Percentiles rank a stretch among this genome's conserved stretches.
Evolutionary conservation across 2,888 invertebrate genomes (phyloP).

Genomic region (Brachyopa scutellaris): DNA sequence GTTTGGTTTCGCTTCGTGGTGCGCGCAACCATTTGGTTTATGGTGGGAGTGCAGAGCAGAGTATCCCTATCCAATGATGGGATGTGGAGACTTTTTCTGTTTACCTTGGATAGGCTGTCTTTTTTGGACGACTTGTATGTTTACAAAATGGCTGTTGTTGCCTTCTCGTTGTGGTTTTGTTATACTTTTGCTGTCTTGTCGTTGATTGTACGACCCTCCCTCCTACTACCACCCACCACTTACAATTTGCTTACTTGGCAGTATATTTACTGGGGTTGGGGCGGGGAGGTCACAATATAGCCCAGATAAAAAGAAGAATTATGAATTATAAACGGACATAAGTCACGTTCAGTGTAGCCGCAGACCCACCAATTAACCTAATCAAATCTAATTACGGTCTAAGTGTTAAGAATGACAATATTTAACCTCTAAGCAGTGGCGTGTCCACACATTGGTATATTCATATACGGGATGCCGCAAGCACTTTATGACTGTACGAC

Average conservation of each 20-base stretch:
- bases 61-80: conserved; percentile 68
- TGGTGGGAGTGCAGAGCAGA: conserved; percentile 43
- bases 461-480: conserved; percentile 45
- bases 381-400: conserved; percentile 75
- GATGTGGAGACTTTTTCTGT: conserved; percentile 72
- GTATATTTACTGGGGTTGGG: conserved; percentile 33
- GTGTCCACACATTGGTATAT: conserved; percentile 65
- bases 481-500: conserved; percentile 39
- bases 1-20: conserved; percentile 60
- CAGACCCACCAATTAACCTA: conserved; percentile 72
- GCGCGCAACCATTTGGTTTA: conserved; percentile 63
- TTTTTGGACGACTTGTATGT: conserved; percentile 63
- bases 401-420: conserved; percentile 76
- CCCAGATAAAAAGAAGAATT: conserved; percentile 64
- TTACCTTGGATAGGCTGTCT: conserved; percentile 70
- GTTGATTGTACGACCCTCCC: conserved; percentile 16
- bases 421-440: conserved; percentile 74
- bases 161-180: conserved; percentile 64
- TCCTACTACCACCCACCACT: background rate
- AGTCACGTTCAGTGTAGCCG: conserved; percentile 65
- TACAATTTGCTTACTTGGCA: conserved; percentile 64
- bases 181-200: too few species aligned
- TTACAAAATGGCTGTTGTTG: conserved; percentile 73
- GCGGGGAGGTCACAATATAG: conserved; percentile 36
- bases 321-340: conserved; percentile 71